Evolutionary conservation across 2,797 vertebrate species (phyloP), one percentile per base, ranked within the genome.

Genomic region (Erpetoichthys calabaricus): DNA sequence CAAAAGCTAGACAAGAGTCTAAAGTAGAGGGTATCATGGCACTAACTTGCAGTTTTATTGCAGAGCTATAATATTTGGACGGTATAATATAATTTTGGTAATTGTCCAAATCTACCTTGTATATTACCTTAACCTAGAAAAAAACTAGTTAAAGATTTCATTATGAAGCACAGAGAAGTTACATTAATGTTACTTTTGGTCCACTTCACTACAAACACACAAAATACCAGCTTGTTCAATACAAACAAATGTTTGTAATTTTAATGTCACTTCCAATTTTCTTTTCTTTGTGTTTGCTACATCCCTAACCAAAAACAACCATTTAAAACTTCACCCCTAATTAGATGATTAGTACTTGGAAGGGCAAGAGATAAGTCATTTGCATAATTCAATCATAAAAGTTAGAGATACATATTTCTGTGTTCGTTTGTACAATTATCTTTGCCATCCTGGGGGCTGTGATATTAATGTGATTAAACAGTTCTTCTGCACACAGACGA

Each of bases 381-480:
- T 90, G 81, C 88, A 91, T 90, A 90, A 90, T 88, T 87, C 84
- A 89, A 90, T 91, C 86, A 89, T 87, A 87, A 90, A 84, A 88
- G 82, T 88, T 87, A 86, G 86, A 89, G 84, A 87, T 85, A 88
- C 82, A 85, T 84, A 89, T 88, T 90, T 86, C 84, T 76, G 79
- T 82, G 75, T 90, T 89, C 80, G 67, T 88, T 89, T 89, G 84
- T 87, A 89, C 85, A 89, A 88, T 89, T 88, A 89, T 86, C 85
- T 88, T 78, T 69, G 69, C 76, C 78, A 73, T 86, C 87, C 84
- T 83, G 73, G 81, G 81, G 79, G 76, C 73, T 75, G 73, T 84
- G 80, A 90, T 88, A 88, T 86, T 89, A 89, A 91, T 88, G 87
- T 90, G 86, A 89, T 90, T 91, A 90, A 90, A 87, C 84, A 89